phyloP scores from a whole-genome alignment of 2,888 invertebrate genomes.

The Cyaniris semiargus region DNA sequence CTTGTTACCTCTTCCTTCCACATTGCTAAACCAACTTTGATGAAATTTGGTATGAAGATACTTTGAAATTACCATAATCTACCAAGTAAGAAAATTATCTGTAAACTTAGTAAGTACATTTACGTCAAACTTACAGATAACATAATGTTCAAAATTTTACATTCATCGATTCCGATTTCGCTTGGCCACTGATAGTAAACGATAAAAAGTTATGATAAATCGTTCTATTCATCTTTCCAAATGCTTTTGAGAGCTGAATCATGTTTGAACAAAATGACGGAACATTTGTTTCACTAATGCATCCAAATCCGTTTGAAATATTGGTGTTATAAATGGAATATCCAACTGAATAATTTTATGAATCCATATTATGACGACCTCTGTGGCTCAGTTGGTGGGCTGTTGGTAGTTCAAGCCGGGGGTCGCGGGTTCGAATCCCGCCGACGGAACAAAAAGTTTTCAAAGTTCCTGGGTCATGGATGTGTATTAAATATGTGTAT shows the following conservation, averaged over 20 bases:
- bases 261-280: conserved; percentile 12
- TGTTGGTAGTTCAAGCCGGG: too few species aligned
- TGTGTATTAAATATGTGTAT: too few species aligned
- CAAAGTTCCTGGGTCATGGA: too few species aligned
- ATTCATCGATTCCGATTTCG: background rate
- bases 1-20: too few species aligned
- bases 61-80: too few species aligned
- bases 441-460: too few species aligned
- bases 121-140: conserved; percentile 5
- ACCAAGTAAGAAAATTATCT: too few species aligned
- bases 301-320: conserved; percentile 14
- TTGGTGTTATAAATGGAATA: background rate
- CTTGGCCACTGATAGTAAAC: background rate
- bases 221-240: background rate
- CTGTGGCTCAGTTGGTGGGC: too few species aligned
- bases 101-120: background rate
- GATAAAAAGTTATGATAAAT: conserved; percentile 15
- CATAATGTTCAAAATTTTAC: background rate
- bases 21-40: too few species aligned
- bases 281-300: conserved; percentile 6
- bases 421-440: too few species aligned
- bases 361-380: too few species aligned
- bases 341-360: background rate
- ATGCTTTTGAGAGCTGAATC: conserved; percentile 1
- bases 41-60: too few species aligned